Conservation (phyloP, 2,113 vertebrate species). For the Strix aluco region DNA sequence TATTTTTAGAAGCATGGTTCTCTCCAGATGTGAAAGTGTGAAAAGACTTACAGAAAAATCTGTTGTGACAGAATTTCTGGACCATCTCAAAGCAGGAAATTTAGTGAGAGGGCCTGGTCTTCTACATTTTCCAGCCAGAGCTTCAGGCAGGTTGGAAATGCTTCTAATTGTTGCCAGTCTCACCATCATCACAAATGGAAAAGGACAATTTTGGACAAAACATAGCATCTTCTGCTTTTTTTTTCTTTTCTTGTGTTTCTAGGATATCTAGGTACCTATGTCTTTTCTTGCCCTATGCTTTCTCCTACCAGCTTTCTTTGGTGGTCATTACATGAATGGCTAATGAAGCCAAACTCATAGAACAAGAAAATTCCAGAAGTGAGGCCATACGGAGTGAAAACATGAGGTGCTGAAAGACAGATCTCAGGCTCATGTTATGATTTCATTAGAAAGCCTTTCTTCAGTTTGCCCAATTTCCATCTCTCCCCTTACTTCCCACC, state of each 20-base stretch:
- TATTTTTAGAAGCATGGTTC: neutral
- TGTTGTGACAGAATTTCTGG: neutral
- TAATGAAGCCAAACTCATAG: constrained; percentile 13
- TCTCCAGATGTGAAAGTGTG: neutral
- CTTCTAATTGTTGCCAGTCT: neutral
- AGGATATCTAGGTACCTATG: neutral
- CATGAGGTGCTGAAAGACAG: constrained; percentile 68
- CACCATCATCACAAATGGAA: neutral
- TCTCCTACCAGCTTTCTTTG: neutral
- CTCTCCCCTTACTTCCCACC: neutral
- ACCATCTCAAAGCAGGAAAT: neutral
- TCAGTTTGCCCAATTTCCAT: constrained; percentile 36
- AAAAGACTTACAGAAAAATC: constrained; percentile 4
- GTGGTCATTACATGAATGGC: neutral
- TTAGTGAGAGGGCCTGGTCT: neutral
- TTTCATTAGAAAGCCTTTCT: constrained; percentile 14
- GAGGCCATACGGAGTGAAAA: constrained; percentile 40
- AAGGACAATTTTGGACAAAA: neutral
- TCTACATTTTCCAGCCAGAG: neutral
- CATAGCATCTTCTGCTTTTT: neutral
- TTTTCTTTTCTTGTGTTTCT: neutral
- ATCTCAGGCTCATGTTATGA: constrained; percentile 44
- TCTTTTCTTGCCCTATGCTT: neutral
- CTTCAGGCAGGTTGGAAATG: neutral
- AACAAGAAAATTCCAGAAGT: constrained; percentile 52